A percentile compares a stretch with the other conserved stretches of the same genome.
Conservation (phyloP, 2,888 invertebrate genomes). For the Drosophila nr. perissopoda region DNA sequence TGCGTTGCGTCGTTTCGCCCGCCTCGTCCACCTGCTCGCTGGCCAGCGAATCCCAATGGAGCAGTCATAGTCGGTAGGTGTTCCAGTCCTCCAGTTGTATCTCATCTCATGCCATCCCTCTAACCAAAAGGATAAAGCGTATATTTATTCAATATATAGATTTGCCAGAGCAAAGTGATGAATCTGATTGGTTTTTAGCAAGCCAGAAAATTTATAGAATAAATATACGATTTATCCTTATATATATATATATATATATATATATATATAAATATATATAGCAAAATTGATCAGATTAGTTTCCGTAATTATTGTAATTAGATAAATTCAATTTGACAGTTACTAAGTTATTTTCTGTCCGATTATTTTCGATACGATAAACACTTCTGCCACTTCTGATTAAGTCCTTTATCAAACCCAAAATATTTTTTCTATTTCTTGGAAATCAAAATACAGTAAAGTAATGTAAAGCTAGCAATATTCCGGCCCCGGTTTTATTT, state of each 20-base stretch:
- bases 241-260: too few species aligned
- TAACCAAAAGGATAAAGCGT: neutral
- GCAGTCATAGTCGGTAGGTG: slow-evolving; percentile 47
- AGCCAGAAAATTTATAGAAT: too few species aligned
- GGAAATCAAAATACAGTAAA: neutral
- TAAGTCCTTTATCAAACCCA: neutral
- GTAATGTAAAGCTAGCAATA: neutral
- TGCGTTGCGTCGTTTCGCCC: slow-evolving; percentile 58
- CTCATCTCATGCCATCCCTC: neutral
- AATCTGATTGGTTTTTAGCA: too few species aligned
- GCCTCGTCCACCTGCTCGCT: slow-evolving; percentile 67
- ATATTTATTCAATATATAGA: neutral
- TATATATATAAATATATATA: too few species aligned
- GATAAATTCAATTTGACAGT: neutral
- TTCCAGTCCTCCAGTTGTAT: neutral
- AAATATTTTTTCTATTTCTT: neutral
- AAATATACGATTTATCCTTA: too few species aligned
- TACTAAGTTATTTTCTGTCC: neutral
- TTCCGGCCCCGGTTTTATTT: neutral
- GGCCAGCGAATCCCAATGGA: slow-evolving; percentile 70
- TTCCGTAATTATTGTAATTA: neutral
- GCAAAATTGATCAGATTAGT: neutral
- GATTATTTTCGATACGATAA: too few species aligned
- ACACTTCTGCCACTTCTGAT: too few species aligned
- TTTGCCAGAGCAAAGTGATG: too few species aligned